Conservation (phyloP, 2,888 invertebrate species). For the Notodonta dromedarius region DNA sequence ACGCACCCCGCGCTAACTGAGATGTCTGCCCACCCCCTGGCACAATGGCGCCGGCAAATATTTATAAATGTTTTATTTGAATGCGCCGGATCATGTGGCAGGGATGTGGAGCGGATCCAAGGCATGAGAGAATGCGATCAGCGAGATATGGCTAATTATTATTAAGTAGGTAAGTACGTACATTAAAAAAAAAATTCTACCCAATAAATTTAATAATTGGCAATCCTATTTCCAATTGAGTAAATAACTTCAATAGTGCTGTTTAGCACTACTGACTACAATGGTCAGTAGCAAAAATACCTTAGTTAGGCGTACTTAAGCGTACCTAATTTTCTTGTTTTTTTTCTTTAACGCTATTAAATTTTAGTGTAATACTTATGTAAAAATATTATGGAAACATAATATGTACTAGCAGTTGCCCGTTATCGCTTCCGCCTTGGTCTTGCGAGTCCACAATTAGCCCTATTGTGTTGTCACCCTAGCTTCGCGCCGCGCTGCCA, state of each 20-base stretch:
- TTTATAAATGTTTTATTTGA: constrained; percentile 81
- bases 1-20: constrained; percentile 43
- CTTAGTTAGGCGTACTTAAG: background rate
- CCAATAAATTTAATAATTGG: background rate
- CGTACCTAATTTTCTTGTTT: too few species aligned
- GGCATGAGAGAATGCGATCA: constrained; percentile 24
- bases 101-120: constrained; percentile 21
- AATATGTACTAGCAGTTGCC: background rate
- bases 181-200: background rate
- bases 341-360: too few species aligned
- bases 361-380: background rate
- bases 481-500: constrained; percentile 20
- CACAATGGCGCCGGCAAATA: constrained; percentile 75
- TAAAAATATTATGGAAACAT: too few species aligned
- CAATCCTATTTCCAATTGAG: too few species aligned
- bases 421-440: constrained; percentile 32
- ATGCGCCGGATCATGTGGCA: constrained; percentile 56
- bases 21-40: constrained; percentile 38
- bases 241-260: background rate
- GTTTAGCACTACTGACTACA: too few species aligned
- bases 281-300: background rate
- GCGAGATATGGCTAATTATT: constrained; percentile 5
- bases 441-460: constrained; percentile 47
- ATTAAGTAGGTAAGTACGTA: background rate
- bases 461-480: constrained; percentile 64